A percentile compares a stretch with the other conserved stretches of the same genome.
Evolutionary conservation across 1,140 invertebrate genomes (phyloP).

Genomic region (Calosoma granatense): DNA sequence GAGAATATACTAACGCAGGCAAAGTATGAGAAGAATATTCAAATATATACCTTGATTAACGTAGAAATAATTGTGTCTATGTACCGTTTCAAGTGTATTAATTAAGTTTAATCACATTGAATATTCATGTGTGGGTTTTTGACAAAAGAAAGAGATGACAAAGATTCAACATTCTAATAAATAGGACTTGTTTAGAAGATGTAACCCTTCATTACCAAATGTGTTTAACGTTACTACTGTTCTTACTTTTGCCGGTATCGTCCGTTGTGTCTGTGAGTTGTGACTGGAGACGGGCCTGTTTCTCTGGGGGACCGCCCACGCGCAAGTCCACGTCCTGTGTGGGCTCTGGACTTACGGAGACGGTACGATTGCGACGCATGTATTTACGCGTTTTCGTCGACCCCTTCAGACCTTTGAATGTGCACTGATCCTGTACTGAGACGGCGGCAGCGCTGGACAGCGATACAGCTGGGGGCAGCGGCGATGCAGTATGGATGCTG

Average conservation of each 20-base stretch:
- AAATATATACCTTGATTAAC: no score
- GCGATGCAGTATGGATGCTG: slow-evolving; percentile 35
- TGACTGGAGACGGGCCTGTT: slow-evolving; percentile 24
- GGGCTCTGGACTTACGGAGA: slow-evolving; percentile 37
- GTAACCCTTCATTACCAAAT: no score
- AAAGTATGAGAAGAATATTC: no score
- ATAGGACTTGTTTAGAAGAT: no score
- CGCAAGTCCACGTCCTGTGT: slow-evolving; percentile 52
- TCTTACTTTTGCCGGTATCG: slow-evolving; percentile 25
- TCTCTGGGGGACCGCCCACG: slow-evolving; percentile 28
- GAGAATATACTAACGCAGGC: no score
- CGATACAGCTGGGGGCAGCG: slow-evolving; percentile 16
- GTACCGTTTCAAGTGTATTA: no score
- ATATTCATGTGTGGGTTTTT: no score
- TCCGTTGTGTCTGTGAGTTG: slow-evolving; percentile 28
- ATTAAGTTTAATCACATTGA: no score
- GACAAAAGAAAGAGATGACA: no score
- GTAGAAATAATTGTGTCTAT: no score
- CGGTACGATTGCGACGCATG: slow-evolving; percentile 50
- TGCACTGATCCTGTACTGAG: slow-evolving; percentile 18
- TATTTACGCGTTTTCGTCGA: slow-evolving; percentile 51
- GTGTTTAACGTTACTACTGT: no score
- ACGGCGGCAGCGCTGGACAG: slow-evolving; percentile 18
- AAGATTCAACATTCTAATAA: no score
- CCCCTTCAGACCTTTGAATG: slow-evolving; percentile 50